Conservation (phyloP, 2,888 invertebrate species). For the Nymphalis urticae region DNA sequence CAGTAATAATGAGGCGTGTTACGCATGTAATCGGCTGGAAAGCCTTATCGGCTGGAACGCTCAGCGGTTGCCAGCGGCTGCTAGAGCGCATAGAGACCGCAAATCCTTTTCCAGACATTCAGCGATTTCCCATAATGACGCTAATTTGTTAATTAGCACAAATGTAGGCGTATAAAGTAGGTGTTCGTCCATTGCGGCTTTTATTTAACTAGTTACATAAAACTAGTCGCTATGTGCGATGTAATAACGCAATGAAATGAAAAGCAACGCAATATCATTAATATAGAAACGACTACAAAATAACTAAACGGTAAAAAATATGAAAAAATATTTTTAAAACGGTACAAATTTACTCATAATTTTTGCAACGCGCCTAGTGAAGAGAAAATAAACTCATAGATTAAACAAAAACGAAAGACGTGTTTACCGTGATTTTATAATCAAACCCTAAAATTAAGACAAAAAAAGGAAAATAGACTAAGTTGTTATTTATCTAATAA, state of each 20-base stretch:
- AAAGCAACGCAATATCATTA: too few relatives aligned
- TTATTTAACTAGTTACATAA: not conserved
- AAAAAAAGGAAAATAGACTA: too few relatives aligned
- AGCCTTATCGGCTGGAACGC: not conserved
- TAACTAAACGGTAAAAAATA: too few relatives aligned
- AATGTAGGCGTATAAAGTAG: not conserved
- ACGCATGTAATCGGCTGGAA: not conserved
- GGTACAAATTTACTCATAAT: not conserved
- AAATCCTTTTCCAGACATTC: constrained; percentile 31
- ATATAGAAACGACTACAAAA: too few relatives aligned
- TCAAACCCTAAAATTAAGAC: too few relatives aligned
- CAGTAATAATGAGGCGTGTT: not conserved
- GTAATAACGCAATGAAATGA: too few relatives aligned
- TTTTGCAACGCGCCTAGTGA: not conserved
- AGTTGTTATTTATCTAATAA: too few relatives aligned
- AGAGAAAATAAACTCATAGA: not conserved
- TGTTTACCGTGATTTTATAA: too few relatives aligned
- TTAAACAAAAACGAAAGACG: not conserved
- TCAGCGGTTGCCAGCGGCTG: not conserved
- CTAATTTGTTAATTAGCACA: constrained; percentile 41
- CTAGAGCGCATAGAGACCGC: constrained; percentile 11
- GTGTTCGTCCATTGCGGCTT: not conserved
- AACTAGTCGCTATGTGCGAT: too few relatives aligned
- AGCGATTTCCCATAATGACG: constrained; percentile 36
- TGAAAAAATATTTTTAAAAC: not conserved